phyloP scores from a whole-genome alignment of 1,140 invertebrate genomes.

The Drosophila arawakana region DNA sequence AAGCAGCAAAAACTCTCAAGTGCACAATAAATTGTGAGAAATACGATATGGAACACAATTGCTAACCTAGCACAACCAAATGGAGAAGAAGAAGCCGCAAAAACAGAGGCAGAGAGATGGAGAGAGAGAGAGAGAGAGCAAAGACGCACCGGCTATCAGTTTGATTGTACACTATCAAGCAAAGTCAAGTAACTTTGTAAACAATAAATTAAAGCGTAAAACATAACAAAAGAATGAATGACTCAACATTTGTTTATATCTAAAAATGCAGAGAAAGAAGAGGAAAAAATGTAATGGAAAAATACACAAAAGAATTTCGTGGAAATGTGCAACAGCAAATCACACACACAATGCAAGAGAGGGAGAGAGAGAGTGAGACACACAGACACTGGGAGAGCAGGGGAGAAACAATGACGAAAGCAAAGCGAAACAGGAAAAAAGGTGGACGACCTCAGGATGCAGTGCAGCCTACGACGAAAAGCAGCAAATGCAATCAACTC shows the following conservation, averaged over 20 bases:
- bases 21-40: neutral
- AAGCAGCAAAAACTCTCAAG: neutral
- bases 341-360: slow-evolving; percentile 5
- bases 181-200: slow-evolving; percentile 44
- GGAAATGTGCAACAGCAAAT: slow-evolving; percentile 18
- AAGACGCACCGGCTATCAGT: slow-evolving; percentile 18
- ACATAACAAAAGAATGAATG: slow-evolving; percentile 10
- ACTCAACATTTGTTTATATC: slow-evolving; percentile 11
- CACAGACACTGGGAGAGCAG: neutral
- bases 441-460: slow-evolving; percentile 71
- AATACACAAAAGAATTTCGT: neutral
- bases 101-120: neutral
- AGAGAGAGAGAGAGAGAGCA: neutral
- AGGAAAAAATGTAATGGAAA: neutral
- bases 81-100: neutral
- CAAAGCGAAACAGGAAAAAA: slow-evolving; percentile 55
- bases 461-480: slow-evolving; percentile 8
- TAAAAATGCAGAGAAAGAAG: slow-evolving; percentile 2
- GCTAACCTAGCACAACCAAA: slow-evolving; percentile 48
- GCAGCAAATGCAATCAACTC: slow-evolving; percentile 17
- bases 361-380: neutral
- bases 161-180: slow-evolving; percentile 34
- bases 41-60: neutral
- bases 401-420: slow-evolving; percentile 51
- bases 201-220: slow-evolving; percentile 21